Conservation (phyloP, 2,888 invertebrate species). For the Pachycephus smyrnensis region DNA sequence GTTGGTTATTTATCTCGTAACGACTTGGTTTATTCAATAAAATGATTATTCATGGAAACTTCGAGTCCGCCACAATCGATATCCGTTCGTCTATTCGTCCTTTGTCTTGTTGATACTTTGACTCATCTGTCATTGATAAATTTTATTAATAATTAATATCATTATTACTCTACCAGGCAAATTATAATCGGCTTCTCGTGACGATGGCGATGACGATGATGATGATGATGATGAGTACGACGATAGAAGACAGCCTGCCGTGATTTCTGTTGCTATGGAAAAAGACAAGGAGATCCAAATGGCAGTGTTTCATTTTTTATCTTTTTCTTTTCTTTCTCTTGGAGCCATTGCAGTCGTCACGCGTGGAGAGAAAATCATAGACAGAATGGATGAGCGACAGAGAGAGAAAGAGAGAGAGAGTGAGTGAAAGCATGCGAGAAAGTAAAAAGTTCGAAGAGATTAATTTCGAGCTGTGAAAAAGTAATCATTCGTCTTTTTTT, state of each 20-base stretch:
- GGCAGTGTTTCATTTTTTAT: constrained; percentile 9
- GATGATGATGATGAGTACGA: neutral
- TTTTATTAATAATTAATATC: too few species aligned
- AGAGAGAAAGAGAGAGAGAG: neutral
- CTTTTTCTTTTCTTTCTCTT: constrained; percentile 14
- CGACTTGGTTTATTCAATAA: too few species aligned
- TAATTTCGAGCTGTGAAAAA: neutral
- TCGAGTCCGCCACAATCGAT: too few species aligned
- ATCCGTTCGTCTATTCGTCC: neutral
- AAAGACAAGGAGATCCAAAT: constrained; percentile 8
- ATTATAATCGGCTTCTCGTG: neutral
- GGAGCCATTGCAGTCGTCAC: constrained; percentile 15
- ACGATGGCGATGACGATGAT: neutral
- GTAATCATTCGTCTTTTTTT: neutral
- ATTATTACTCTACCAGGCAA: too few species aligned
- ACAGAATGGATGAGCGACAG: neutral
- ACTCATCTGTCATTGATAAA: too few species aligned
- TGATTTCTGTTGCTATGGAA: neutral
- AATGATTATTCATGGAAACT: too few species aligned
- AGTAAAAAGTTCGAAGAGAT: neutral
- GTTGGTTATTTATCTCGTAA: constrained; percentile 50
- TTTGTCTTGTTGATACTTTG: neutral
- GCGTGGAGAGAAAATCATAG: constrained; percentile 5
- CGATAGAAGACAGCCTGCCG: neutral
- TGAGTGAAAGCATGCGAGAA: neutral